Base-by-base conservation (phyloP, 2,888 invertebrate species). In the Spisula solida region DNA sequence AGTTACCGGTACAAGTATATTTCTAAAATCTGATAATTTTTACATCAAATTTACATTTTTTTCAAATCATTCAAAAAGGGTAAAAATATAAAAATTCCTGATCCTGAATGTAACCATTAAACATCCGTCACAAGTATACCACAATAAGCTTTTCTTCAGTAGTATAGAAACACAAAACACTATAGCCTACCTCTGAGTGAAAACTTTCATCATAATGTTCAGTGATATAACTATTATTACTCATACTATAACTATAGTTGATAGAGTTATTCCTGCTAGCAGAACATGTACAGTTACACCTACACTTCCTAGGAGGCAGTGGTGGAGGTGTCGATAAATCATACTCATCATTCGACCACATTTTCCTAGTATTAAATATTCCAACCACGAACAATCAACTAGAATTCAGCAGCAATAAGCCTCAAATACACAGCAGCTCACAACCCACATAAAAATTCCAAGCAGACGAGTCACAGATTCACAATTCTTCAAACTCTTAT, bases 271-370 rank as follows among this genome's bases (percentile, higher is more conserved):
- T 82, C 34, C 83, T 82, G 34, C 84, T 85, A 29, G 83, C 83
- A 12, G 81, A 84, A 79, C 91, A 91, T 4, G 55, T 80, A 81
- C 91, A 91, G 14, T 78, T 70, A 79, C 91, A 91, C 10, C 41
- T 78, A 83, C 91, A 91, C n/a, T 82, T 83, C 34, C 91, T 82
- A 16, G 91, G 91, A 16, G 91, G 91, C n/a, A 91, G 75, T 6
- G 89, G 89, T 0, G 90, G 88, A 0, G 91, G 91, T 5, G 90
- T 81, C 20, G 88, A 89, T 25, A 86, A 51, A 55, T 91, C 89
- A 82, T 87, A 89, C 14, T 81, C 84, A 31, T 81, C 81, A 31
- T 70, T 51, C 6, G 80, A 60, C 85, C 60, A 90, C 88, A 90
- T 88, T 31, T 18, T 83, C 47, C 14, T 34, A 18, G 14, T 34